Percentiles rank a stretch among this genome's conserved stretches.
These are phyloP conservation scores for Notarius lentiginosus DNA, from an alignment of 2,113 vertebrate genomes.

Conservation along the genomic window DNA sequence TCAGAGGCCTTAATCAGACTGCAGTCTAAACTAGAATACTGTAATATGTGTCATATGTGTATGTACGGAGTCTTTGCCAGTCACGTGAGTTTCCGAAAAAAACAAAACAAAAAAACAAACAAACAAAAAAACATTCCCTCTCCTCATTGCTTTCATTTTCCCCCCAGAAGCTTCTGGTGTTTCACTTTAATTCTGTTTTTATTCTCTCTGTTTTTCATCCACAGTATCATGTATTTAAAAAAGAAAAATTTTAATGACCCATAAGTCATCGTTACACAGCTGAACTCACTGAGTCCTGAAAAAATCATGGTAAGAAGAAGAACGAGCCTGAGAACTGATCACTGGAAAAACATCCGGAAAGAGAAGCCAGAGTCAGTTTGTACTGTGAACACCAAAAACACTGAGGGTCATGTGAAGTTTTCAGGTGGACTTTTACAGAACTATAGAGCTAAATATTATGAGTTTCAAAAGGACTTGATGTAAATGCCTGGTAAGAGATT, in stretches of 20 bases:
- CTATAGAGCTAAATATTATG: background rate
- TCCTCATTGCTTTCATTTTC: slow-evolving; percentile 4
- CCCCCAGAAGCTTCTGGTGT: slow-evolving; percentile 10
- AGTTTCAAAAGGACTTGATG: background rate
- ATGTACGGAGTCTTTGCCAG: background rate
- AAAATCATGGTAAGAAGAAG: background rate
- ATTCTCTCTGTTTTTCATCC: slow-evolving; percentile 6
- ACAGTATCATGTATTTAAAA: background rate
- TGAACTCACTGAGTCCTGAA: background rate
- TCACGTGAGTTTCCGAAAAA: background rate
- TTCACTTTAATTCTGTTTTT: slow-evolving; percentile 5
- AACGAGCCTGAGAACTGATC: background rate
- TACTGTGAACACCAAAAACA: background rate
- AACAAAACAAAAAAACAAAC: background rate
- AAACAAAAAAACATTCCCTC: background rate
- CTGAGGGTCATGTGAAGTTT: background rate
- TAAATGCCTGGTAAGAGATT: background rate
- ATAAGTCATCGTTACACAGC: slow-evolving; percentile 25
- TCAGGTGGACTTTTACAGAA: background rate
- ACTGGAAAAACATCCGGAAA: background rate
- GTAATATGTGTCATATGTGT: background rate
- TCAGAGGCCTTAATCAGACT: background rate
- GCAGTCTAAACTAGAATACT: background rate
- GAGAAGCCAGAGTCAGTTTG: background rate
- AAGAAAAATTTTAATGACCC: background rate